Conservation (phyloP, 2,888 invertebrate genomes). For the Furcula furcula region DNA sequence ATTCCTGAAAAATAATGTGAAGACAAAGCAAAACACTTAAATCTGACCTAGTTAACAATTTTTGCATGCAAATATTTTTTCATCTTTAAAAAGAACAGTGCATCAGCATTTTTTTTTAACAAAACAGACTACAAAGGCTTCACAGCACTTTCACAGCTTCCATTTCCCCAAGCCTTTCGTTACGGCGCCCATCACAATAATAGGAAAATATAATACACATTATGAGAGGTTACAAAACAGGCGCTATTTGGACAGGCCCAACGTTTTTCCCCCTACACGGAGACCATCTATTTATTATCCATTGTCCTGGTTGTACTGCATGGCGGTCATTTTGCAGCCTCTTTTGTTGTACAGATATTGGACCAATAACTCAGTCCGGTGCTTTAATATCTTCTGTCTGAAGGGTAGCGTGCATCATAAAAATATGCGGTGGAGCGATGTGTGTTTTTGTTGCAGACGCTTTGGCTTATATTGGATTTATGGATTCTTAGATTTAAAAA, state of each 20-base stretch:
- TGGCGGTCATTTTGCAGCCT: constrained; percentile 36
- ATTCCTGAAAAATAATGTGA: no score
- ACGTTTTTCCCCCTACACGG: constrained; percentile 19
- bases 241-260: constrained; percentile 23
- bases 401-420: constrained; percentile 23
- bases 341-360: constrained; percentile 65
- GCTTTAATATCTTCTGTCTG: constrained; percentile 49
- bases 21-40: no score
- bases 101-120: neutral
- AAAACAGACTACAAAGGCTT: neutral
- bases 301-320: constrained; percentile 40
- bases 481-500: neutral
- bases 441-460: constrained; percentile 4
- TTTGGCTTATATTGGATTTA: constrained; percentile 9
- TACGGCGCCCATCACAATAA: neutral
- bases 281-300: constrained; percentile 49
- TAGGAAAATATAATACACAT: neutral
- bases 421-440: constrained; percentile 26
- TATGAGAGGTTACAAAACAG: neutral
- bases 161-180: neutral
- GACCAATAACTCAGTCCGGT: constrained; percentile 60
- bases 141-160: neutral
- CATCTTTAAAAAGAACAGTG: no score
- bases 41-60: no score
- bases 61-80: no score